Base-by-base conservation (phyloP, 1,140 invertebrate genomes). In the Megathymus violae region DNA sequence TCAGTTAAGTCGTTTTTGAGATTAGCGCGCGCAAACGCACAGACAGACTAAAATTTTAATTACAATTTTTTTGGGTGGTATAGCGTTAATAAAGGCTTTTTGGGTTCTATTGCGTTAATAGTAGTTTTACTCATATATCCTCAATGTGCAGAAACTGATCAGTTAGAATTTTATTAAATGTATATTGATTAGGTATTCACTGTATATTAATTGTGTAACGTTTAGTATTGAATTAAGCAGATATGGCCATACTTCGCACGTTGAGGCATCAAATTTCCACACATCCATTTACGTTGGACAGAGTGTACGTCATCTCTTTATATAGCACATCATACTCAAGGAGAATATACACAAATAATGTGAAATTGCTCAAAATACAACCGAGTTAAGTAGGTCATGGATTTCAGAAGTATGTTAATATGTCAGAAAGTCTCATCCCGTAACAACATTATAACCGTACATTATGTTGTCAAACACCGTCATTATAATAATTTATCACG, bases 371-470 rank as follows among this genome's bases (percentile, higher is more conserved):
- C 54, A 46, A 44, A 36, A 43, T 36, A 31, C 51, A 22, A 25
- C 3, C 36, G 51, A 34, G 54, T 58, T 46, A 58, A 58, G 41
- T 27, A 58, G 54, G 54, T 58, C 54, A 58, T 46, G 54, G 41
- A 46, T 22, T 44, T 58, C 27, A 44, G 27, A 58, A 27, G 36
- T 25, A 22, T 58, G 46, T 58, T 44, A 47, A 46, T 36, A 46
- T 46, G 41, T 58, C 51, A 46, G 4, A 43, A 47, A 25, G 16
- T 43, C 16, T 34, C 41, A 44, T 31, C 22, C 13, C 40, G 13
- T 25, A n/a, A n/a, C n/a, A n/a, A n/a, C n/a, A n/a, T n/a, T 22
- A 25, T 11, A 54, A 54, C 22, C 52, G 40, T 1, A 5, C 38
- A 41, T 54, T 16, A 22, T 3, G 41, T 19, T 52, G 36, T 41